Evolutionary conservation across 2,113 vertebrate species (phyloP), one percentile per base, ranked within the genome.

Genomic region (Formicarius rufipectus): DNA sequence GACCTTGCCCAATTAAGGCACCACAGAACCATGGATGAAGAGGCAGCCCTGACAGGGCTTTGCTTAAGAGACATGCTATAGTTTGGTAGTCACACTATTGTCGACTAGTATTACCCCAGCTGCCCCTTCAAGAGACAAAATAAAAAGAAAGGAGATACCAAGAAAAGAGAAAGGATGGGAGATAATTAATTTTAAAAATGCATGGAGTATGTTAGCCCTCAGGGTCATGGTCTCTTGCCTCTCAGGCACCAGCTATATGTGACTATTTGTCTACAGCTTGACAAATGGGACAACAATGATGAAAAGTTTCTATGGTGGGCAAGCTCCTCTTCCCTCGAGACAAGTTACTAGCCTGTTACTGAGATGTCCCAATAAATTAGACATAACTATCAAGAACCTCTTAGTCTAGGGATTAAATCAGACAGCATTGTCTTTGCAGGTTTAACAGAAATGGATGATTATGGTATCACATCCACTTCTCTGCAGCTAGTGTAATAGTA

Each of bases 1-100:
- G 97, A 97, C 96, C 96, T 97, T 82, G 7, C 47, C 89, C 96
- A 97, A 95, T 98, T 97, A 98, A 81, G 63, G 44, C 49, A 71
- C 73, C 1, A 2, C 49, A 72, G 3, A 22, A 30, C 2, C 12
- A 37, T 67, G 92, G 64, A 58, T 64, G 78, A 94, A 80, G 23
- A 33, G 89, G 60, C 23, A 50, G 12, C 27, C 11, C 74, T 93
- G 92, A 95, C 92, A 95, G 68, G 45, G 16, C 50, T 95, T 56
- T 96, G 74, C 76, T 95, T 79, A 63, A 30, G 82, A 84, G 85
- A 82, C 4, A 0, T 53, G 63, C 45, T 95, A 31, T 39, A 24
- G 27, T 85, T 90, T 91, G 76, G 49, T 3, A 59, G 53, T 60
- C 76, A 92, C 91, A 89, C 74, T 90, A 42, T 69, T 76, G 78